Evolutionary conservation across 2,888 invertebrate species (phyloP).

Genomic region (Andricus curvator): DNA sequence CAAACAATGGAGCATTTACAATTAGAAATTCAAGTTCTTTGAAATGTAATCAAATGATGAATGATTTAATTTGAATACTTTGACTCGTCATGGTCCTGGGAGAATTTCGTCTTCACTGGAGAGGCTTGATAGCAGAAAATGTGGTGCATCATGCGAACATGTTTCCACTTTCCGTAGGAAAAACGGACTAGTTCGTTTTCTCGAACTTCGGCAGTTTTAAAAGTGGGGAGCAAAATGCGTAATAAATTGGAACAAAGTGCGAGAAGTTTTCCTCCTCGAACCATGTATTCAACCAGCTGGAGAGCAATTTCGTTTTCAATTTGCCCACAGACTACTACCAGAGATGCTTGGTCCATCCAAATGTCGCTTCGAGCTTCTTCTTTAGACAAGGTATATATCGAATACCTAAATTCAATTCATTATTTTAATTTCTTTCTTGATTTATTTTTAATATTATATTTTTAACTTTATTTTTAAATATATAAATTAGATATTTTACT

Average conservation of each 20-base stretch:
- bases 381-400: conserved; percentile 76
- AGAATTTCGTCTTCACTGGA: conserved; percentile 89
- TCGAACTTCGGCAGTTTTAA: conserved; percentile 91
- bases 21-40: neutral
- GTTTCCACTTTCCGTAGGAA: conserved; percentile 90
- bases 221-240: conserved; percentile 88
- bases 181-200: conserved; percentile 91
- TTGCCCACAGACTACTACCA: conserved; percentile 89
- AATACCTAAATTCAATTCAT: conserved; percentile 72
- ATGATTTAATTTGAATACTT: conserved; percentile 69
- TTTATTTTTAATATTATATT: neutral
- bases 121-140: conserved; percentile 94
- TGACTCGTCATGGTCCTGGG: conserved; percentile 86
- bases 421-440: neutral
- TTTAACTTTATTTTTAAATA: conserved; percentile 35
- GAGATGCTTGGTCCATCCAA: conserved; percentile 84
- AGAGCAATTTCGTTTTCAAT: conserved; percentile 84
- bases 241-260: conserved; percentile 90
- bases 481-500: conserved; percentile 78
- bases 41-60: conserved; percentile 59
- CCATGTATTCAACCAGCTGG: conserved; percentile 85
- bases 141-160: conserved; percentile 92
- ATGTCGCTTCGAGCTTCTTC: conserved; percentile 78
- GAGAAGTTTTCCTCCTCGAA: conserved; percentile 87
- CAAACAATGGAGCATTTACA: conserved; percentile 39